These are phyloP conservation scores for Drosophila subpulchrella DNA, from an alignment of 1,140 invertebrate genomes.

Conservation along the genomic window DNA sequence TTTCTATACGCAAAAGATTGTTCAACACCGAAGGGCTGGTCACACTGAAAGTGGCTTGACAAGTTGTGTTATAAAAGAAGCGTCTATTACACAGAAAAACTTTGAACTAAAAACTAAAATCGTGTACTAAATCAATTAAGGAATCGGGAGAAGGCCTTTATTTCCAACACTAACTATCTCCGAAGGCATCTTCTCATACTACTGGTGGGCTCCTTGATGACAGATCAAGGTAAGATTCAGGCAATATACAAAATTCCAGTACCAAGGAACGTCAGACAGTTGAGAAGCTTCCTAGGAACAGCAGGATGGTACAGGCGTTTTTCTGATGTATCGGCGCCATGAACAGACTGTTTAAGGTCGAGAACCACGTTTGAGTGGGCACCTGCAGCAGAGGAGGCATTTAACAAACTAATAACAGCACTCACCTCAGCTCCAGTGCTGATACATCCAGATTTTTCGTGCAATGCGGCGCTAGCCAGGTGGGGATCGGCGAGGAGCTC, in stretches of 20 bases:
- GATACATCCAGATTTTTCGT: no score
- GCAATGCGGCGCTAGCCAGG: constrained; percentile 49
- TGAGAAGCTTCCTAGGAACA: constrained; percentile 56
- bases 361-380: background rate
- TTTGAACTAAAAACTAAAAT: no score
- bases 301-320: constrained; percentile 78
- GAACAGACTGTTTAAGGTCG: constrained; percentile 36
- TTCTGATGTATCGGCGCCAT: constrained; percentile 38
- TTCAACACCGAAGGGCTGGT: no score
- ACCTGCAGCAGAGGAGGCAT: constrained; percentile 2
- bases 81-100: no score
- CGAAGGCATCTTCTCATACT: no score
- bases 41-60: no score
- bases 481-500: constrained; percentile 34
- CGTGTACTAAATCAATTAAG: no score
- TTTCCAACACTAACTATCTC: no score
- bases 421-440: constrained; percentile 23
- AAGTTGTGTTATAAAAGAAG: no score
- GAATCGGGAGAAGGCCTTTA: no score
- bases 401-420: constrained; percentile 6
- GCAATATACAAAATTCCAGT: background rate
- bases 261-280: constrained; percentile 5
- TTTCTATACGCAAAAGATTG: no score
- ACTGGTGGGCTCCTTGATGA: constrained; percentile 7
- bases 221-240: constrained; percentile 7